Percentiles rank a stretch among this genome's conserved stretches.
These are phyloP conservation scores for Nycticorax nycticorax DNA, from an alignment of 2,113 vertebrate genomes.

Conservation along the genomic window DNA sequence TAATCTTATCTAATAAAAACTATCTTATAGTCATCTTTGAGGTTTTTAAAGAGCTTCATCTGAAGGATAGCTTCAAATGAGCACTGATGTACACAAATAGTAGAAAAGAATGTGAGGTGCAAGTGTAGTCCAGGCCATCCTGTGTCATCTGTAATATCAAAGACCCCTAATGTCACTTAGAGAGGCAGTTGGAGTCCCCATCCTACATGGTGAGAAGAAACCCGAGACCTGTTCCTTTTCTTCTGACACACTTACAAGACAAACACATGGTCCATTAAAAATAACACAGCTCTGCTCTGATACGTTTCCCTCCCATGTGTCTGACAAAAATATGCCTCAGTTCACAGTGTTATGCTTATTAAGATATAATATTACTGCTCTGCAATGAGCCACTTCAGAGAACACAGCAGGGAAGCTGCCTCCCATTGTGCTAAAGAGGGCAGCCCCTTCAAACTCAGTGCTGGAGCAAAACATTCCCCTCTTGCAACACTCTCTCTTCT, in stretches of 20 bases:
- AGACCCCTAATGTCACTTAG: neutral
- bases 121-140: neutral
- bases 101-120: neutral
- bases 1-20: neutral
- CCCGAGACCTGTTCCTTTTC: conserved; percentile 52
- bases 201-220: conserved; percentile 72
- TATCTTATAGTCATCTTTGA: neutral
- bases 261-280: conserved; percentile 85
- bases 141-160: neutral
- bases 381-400: conserved; percentile 31
- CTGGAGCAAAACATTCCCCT: neutral
- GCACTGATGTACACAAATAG: neutral
- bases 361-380: conserved; percentile 70
- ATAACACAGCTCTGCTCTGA: conserved; percentile 79
- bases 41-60: neutral
- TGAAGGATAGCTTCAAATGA: neutral
- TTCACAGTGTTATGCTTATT: conserved; percentile 63
- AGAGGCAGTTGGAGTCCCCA: neutral
- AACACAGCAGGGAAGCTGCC: neutral
- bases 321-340: conserved; percentile 66
- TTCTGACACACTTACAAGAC: conserved; percentile 72
- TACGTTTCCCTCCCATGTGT: conserved; percentile 60
- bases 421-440: neutral
- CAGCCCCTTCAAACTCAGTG: neutral
- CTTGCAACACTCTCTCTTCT: neutral